These are phyloP conservation scores for Sorex fumeus DNA, from an alignment of 2,113 vertebrate species.

Conservation along the genomic window DNA sequence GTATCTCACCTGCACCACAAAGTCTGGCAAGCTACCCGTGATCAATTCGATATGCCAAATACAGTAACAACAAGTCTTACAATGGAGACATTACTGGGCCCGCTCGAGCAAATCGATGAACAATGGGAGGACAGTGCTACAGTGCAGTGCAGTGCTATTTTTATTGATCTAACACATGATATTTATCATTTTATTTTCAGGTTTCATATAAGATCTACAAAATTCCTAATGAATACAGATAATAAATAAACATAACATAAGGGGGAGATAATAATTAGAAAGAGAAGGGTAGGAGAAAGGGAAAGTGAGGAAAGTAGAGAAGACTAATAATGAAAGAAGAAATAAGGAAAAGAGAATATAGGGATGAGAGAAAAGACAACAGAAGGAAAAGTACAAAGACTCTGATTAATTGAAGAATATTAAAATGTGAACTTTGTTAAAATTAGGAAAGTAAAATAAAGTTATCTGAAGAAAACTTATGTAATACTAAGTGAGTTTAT, in stretches of 20 bases:
- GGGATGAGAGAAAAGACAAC: no score
- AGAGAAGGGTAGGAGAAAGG: neutral
- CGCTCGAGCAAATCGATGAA: no score
- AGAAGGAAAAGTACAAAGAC: neutral
- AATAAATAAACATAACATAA: neutral
- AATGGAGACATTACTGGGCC: no score
- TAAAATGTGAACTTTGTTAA: slow-evolving; percentile 2
- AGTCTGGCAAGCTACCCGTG: no score
- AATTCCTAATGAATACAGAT: neutral
- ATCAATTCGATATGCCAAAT: neutral
- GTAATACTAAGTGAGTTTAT: neutral
- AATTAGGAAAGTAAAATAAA: neutral
- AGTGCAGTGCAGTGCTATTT: no score
- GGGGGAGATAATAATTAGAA: neutral
- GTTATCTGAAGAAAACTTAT: neutral
- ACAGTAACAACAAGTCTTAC: no score
- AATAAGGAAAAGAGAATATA: neutral
- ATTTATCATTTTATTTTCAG: neutral
- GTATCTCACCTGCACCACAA: no score
- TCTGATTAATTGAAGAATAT: neutral
- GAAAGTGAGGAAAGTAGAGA: neutral
- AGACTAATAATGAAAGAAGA: no score
- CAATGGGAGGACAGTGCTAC: no score
- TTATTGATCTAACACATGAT: neutral
- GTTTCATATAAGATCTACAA: neutral